Evolutionary conservation across 1,140 invertebrate species (phyloP).

Genomic region (Drosophila pruinosa): DNA sequence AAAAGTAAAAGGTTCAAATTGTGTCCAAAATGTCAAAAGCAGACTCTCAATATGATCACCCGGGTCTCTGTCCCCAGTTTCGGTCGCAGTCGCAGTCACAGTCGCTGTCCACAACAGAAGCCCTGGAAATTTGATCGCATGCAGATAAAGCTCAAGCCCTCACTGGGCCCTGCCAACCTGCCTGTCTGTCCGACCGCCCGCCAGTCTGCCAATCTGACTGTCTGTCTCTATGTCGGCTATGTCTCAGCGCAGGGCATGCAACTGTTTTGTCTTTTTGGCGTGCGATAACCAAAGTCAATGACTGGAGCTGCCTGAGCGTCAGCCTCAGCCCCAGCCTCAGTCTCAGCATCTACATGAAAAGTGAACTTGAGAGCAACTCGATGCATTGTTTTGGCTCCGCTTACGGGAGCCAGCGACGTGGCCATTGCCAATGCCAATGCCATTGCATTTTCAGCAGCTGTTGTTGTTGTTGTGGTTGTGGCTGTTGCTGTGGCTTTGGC

Average conservation of each 20-base stretch:
- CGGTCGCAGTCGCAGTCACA: not conserved
- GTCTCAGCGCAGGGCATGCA: slow-evolving; percentile 55
- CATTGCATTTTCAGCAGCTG: slow-evolving; percentile 13
- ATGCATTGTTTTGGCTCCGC: slow-evolving; percentile 53
- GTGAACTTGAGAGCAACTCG: slow-evolving; percentile 66
- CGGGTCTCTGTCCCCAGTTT: not conserved
- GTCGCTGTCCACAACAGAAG: slow-evolving; percentile 60
- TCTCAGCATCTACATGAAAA: slow-evolving; percentile 57
- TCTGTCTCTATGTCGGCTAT: slow-evolving; percentile 5
- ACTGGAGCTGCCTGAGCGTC: slow-evolving; percentile 40
- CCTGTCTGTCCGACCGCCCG: slow-evolving; percentile 22
- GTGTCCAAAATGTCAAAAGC: slow-evolving; percentile 81
- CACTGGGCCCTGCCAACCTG: slow-evolving; percentile 39
- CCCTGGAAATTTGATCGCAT: slow-evolving; percentile 81
- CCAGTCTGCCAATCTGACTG: slow-evolving; percentile 8
- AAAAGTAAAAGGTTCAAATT: slow-evolving; percentile 79
- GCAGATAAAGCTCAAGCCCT: slow-evolving; percentile 59
- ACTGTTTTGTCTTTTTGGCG: slow-evolving; percentile 79
- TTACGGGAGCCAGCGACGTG: slow-evolving; percentile 53
- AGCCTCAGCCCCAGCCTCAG: not conserved
- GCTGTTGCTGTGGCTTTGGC: slow-evolving; percentile 6
- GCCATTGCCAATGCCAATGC: slow-evolving; percentile 28
- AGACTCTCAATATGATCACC: slow-evolving; percentile 73
- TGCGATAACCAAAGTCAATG: slow-evolving; percentile 79
- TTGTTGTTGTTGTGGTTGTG: slow-evolving; percentile 3